A percentile compares a stretch with the other conserved stretches of the same genome.
Conservation (phyloP, 2,113 vertebrate species). For the Heterotis niloticus region DNA sequence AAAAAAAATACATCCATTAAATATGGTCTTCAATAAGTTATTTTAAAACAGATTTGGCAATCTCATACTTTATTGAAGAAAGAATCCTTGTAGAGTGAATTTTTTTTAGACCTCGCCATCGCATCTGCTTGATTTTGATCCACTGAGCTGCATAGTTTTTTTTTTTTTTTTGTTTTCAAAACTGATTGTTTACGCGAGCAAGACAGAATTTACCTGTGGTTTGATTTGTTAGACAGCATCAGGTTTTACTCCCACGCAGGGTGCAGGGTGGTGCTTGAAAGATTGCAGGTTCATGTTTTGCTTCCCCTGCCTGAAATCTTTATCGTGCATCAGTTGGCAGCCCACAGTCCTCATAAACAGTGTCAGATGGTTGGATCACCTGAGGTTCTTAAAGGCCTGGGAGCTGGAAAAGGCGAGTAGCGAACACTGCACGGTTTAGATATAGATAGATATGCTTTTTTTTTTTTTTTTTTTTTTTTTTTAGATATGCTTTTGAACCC, state of each 20-base stretch:
- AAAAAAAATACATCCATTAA: neutral
- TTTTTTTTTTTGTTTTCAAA: too few species aligned
- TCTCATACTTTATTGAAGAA: neutral
- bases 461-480: too few species aligned
- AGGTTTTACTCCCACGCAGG: neutral
- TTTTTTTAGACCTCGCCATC: too few species aligned
- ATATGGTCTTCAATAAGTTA: neutral
- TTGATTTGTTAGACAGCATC: neutral
- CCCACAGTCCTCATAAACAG: constrained; percentile 30
- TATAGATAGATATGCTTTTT: too few species aligned
- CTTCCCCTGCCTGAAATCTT: neutral
- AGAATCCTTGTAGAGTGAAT: neutral
- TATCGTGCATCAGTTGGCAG: constrained; percentile 29
- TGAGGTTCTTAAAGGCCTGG: constrained; percentile 32
- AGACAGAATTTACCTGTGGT: neutral
- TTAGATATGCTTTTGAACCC: too few species aligned
- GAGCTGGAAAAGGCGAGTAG: constrained; percentile 23
- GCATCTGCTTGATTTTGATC: too few species aligned
- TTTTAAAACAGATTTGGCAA: too few species aligned
- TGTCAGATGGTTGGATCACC: constrained; percentile 35
- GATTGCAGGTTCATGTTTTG: neutral
- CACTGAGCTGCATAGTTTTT: too few species aligned
- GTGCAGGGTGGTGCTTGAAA: neutral
- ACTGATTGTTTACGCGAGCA: neutral
- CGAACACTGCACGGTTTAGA: constrained; percentile 34